Base-by-base conservation (phyloP, 2,113 vertebrate genomes). In the Corythornis cristatus region DNA sequence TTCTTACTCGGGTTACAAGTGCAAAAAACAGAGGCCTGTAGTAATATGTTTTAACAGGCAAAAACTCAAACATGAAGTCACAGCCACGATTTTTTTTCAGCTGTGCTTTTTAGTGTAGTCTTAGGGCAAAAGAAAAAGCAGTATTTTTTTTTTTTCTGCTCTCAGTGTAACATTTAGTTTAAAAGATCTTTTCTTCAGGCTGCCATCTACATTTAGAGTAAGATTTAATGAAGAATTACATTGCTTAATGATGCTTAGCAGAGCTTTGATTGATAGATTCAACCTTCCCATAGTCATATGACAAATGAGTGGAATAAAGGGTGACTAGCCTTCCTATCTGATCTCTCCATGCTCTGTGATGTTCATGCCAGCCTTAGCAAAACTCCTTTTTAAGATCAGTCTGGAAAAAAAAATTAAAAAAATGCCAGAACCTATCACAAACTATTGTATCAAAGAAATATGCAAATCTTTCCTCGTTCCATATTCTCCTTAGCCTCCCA, bases 1-100 rank as follows among this genome's bases (percentile, higher is more conserved):
- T 95, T 95, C 87, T 93, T 95, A 89, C 90, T 96, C 18, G 64
- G 91, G 94, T 96, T 96, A 95, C 66, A 87, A 95, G 94, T 83
- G 94, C 84, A 87, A 93, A 95, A 93, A 93, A 93, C 78, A 83
- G 87, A 95, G 93, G 89, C 87, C 93, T 75, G 81, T 25, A 82
- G 78, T 93, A 96, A 95, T 95, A 89, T 95, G 93, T 95, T 96
- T 95, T 96, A 95, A 91, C 56, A 93, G 94, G 91, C 94, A 95
- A 95, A 95, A 93, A 79, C 67, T 95, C 94, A 96, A 96, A 95
- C 89, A 95, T 95, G 78, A 95, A 93, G 89, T 96, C 96, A 93
- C 89, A 95, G 89, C 53, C 84, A 72, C 70, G 20, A 43, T 84
- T 93, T 83, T 80, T 85, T 90, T 95, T 96, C 74, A 87, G 94